Base-by-base conservation (phyloP, 2,113 vertebrate species). In the Tachycineta bicolor region DNA sequence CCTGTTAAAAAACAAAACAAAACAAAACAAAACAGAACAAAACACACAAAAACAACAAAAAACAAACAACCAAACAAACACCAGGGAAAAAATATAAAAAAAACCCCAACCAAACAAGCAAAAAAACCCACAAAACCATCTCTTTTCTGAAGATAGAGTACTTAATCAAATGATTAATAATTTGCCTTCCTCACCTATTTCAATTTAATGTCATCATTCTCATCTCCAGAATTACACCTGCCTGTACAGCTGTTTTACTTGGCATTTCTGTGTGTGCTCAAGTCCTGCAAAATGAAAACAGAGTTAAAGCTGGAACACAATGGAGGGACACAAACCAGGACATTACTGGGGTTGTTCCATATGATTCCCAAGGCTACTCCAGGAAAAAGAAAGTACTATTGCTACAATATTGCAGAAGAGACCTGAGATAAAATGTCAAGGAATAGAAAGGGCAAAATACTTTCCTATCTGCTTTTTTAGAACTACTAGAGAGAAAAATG, bases 201-300 rank as follows among this genome's bases (percentile, higher is more conserved):
- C 20, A 94, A 87, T 59, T 74, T 49, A 69, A 70, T 74, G 56
- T 49, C 19, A 78, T 87, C 17, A 47, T 70, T 78, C 28, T 44
- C 31, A 71, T 89, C 39, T 77, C 81, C 59, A 69, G 60, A 89
- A 89, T 25, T 50, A 70, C 73, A 87, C 17, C 64, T 82, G 60
- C 50, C 56, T 74, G 37, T 41, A 14, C 28, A 87, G 33, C 19
- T 62, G 55, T 64, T 77, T 33, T 17, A 5, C 18, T n/a, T 58
- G 28, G 17, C n/a, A 62, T 64, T 80, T 77, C 34, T 65, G 2
- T 31, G 10, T 39, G 18, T 23, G 16, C 25, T 85, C 28, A 74
- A 44, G 60, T 80, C 44, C 44, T 73, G 26, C 26, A 73, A 25
- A 76, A 83, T 26, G 19, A 80, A 87, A 81, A 62, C 2, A 33